Conservation (phyloP, 2,113 vertebrate species). For the Octodon degus region DNA sequence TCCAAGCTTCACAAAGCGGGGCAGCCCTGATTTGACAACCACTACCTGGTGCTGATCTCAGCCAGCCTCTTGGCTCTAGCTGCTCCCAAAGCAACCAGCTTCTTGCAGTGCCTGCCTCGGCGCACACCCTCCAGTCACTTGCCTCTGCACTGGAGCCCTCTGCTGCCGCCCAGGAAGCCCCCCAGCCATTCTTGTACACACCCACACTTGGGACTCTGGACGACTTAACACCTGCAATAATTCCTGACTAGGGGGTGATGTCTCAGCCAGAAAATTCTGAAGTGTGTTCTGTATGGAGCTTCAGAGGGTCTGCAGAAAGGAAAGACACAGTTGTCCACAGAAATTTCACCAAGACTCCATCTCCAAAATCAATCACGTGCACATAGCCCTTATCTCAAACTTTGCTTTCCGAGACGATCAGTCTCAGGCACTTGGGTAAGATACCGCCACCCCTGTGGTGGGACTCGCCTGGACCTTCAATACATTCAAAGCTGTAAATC, state of each 20-base stretch:
- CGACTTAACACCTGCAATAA: background rate
- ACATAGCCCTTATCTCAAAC: background rate
- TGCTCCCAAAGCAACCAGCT: background rate
- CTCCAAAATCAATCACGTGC: background rate
- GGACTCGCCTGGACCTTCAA: background rate
- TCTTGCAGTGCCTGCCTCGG: background rate
- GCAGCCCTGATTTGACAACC: background rate
- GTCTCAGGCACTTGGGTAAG: background rate
- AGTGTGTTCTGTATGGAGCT: accelerated
- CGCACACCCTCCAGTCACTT: background rate
- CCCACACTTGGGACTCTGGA: background rate
- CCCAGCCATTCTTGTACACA: background rate
- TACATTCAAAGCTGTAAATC: background rate
- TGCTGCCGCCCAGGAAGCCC: background rate
- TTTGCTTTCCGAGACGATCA: background rate
- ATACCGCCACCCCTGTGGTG: accelerated
- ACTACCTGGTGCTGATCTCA: too few species aligned
- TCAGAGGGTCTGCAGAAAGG: background rate
- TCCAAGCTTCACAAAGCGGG: background rate
- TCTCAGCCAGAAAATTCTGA: background rate
- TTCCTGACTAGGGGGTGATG: background rate
- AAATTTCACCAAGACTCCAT: background rate
- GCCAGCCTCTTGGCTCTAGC: background rate
- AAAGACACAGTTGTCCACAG: background rate
- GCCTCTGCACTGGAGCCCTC: background rate